Conservation (phyloP, 2,888 invertebrate species). For the Rhorus exstirpatorius region DNA sequence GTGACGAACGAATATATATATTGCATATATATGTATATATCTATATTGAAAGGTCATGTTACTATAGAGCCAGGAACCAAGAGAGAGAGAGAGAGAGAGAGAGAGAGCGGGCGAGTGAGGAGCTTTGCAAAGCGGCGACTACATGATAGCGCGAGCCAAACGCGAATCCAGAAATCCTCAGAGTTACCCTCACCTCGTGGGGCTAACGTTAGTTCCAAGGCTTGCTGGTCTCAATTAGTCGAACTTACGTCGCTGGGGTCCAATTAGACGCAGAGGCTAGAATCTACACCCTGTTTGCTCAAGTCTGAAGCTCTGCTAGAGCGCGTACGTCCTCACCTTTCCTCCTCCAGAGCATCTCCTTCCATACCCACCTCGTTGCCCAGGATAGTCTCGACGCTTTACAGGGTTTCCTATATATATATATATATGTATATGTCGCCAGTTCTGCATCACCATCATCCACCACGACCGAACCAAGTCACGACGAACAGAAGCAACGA, state of each 20-base stretch:
- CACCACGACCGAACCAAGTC: slow-evolving; percentile 25
- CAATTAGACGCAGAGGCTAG: slow-evolving; percentile 84
- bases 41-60: slow-evolving; percentile 16
- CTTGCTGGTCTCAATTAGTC: slow-evolving; percentile 85
- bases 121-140: slow-evolving; percentile 58
- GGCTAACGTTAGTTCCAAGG: slow-evolving; percentile 49
- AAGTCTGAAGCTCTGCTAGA: slow-evolving; percentile 80
- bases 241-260: slow-evolving; percentile 86
- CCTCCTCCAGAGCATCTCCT: slow-evolving; percentile 24
- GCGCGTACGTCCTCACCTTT: slow-evolving; percentile 44
- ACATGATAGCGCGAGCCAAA: slow-evolving; percentile 74
- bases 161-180: slow-evolving; percentile 64
- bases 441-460: slow-evolving; percentile 68
- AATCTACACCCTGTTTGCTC: slow-evolving; percentile 84
- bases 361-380: slow-evolving; percentile 9
- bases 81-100: too few relatives aligned
- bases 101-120: slow-evolving; percentile 23
- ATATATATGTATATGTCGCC: slow-evolving; percentile 52
- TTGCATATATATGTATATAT: slow-evolving; percentile 1
- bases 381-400: slow-evolving; percentile 43
- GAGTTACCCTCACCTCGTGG: slow-evolving; percentile 69
- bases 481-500: slow-evolving; percentile 24
- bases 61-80: not conserved
- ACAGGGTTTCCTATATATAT: slow-evolving; percentile 35
- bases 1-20: slow-evolving; percentile 12